phyloP scores from a whole-genome alignment of 1,140 invertebrate genomes.

The Saccostrea cuccullata region DNA sequence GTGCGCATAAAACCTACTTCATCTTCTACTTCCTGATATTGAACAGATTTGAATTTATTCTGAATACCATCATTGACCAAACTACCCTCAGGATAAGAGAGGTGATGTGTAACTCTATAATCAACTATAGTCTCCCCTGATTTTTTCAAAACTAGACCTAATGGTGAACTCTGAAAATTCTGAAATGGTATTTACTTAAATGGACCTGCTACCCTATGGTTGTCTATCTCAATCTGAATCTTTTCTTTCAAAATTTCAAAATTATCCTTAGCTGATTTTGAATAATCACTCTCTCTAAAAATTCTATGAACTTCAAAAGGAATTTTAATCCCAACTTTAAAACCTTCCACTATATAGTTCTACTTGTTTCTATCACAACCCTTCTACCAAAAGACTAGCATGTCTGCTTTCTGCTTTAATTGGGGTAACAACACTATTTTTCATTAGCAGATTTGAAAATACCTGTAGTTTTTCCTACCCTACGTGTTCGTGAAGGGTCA shows the following conservation, averaged over 20 bases:
- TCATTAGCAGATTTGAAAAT: neutral
- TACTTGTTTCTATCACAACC: neutral
- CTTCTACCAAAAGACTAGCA: constrained; percentile 25
- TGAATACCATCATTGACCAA: constrained; percentile 53
- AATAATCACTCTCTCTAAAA: constrained; percentile 6
- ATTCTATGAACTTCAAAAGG: neutral
- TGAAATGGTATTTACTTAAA: neutral
- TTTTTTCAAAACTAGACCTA: neutral
- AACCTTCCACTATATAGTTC: constrained; percentile 36
- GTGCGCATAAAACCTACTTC: no score
- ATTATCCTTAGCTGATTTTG: neutral
- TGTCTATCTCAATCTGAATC: constrained; percentile 4
- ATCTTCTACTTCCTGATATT: no score
- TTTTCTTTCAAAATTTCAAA: constrained; percentile 41
- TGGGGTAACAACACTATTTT: constrained; percentile 28
- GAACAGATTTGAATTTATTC: neutral
- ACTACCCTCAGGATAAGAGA: constrained; percentile 13
- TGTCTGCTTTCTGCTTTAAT: neutral
- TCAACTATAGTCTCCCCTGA: neutral
- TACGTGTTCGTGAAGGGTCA: neutral
- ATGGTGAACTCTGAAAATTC: neutral
- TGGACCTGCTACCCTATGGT: constrained; percentile 27
- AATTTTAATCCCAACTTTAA: constrained; percentile 37
- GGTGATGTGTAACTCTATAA: neutral
- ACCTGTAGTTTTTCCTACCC: neutral